Evolutionary conservation across 2,113 vertebrate species (phyloP).

Genomic region (Vulpes lagopus): DNA sequence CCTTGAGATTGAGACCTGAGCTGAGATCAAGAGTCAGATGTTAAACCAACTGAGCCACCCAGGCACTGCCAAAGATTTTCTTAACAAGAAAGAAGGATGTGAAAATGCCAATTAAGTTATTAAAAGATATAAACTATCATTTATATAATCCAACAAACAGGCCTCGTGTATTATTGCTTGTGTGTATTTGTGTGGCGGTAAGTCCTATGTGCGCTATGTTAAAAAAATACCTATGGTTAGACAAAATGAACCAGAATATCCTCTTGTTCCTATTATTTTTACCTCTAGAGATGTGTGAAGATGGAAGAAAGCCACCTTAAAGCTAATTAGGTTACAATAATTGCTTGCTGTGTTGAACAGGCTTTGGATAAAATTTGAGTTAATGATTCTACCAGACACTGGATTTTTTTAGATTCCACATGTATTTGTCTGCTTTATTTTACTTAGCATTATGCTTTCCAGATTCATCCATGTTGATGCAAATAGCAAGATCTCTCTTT

Average conservation of each 20-base stretch:
- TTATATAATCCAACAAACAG: background rate
- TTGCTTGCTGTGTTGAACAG: background rate
- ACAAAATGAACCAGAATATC: background rate
- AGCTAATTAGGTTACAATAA: background rate
- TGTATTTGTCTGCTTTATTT: background rate
- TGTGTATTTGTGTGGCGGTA: background rate
- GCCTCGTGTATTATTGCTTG: background rate
- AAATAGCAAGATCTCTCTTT: background rate
- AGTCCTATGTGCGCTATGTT: background rate
- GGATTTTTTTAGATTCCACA: background rate
- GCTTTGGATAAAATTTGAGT: background rate
- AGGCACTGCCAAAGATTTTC: background rate
- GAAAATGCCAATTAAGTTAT: background rate
- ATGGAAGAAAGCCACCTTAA: background rate
- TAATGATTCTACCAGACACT: background rate
- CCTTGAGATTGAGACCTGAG: too few species aligned
- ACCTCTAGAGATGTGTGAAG: background rate
- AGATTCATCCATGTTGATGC: background rate
- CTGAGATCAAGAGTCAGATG: too few species aligned
- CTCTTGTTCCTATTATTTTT: conserved; percentile 12
- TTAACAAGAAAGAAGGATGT: background rate
- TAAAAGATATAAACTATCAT: background rate
- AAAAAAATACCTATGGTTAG: background rate
- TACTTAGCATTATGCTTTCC: background rate
- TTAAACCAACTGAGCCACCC: too few species aligned